Conservation (phyloP, 2,797 vertebrate genomes). For the Phrynocephalus guinanensis region DNA sequence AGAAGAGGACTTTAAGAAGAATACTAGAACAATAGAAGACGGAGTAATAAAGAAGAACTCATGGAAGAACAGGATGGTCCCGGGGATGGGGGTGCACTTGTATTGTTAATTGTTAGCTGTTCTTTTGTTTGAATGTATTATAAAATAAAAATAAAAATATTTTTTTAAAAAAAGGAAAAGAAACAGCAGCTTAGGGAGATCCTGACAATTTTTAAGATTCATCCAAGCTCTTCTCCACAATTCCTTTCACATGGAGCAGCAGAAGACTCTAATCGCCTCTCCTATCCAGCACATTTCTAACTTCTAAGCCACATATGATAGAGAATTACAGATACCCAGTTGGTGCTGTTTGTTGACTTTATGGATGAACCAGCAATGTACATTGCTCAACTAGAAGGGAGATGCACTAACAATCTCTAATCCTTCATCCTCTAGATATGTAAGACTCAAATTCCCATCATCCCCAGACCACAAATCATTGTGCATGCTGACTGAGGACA, state of each 20-base stretch:
- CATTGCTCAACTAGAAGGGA: background rate
- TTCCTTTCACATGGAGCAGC: background rate
- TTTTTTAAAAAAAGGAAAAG: background rate
- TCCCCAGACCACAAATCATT: background rate
- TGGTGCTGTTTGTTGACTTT: background rate
- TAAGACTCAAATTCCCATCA: background rate
- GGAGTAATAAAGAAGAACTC: too few species aligned
- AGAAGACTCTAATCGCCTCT: background rate
- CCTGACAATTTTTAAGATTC: background rate
- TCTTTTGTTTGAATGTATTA: too few species aligned
- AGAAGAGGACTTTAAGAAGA: too few species aligned
- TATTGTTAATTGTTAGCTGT: too few species aligned
- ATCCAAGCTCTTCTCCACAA: background rate
- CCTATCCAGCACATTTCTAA: too few species aligned
- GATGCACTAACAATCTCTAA: background rate
- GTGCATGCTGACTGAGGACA: background rate
- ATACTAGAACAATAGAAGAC: too few species aligned
- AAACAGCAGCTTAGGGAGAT: constrained; percentile 6
- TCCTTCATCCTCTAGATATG: background rate
- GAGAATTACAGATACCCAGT: background rate
- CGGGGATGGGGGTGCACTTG: too few species aligned
- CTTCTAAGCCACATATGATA: background rate
- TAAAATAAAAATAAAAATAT: too few species aligned
- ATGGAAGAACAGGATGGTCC: too few species aligned
- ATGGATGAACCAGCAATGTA: background rate